A percentile compares a stretch with the other conserved stretches of the same genome.
Evolutionary conservation across 1,140 invertebrate genomes (phyloP).

Genomic region (Caenorhabditis inopinata): DNA sequence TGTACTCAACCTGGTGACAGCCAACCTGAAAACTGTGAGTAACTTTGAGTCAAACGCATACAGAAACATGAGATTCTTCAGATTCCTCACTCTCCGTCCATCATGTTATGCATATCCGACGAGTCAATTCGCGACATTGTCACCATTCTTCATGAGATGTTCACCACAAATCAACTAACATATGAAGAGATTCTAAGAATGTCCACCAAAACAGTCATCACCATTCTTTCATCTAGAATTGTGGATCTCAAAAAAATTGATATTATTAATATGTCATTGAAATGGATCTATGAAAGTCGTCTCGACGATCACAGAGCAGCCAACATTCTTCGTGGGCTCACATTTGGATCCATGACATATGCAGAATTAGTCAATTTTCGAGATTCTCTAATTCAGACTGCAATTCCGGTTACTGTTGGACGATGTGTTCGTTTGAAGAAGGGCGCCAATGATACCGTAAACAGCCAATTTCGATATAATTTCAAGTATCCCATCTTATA

Average conservation of each 20-base stretch:
- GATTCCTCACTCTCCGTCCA: slow-evolving; percentile 13
- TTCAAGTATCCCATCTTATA: too few species aligned
- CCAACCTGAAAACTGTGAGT: slow-evolving; percentile 6
- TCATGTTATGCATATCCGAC: not conserved
- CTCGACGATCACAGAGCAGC: not conserved
- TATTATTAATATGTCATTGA: not conserved
- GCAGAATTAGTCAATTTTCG: not conserved
- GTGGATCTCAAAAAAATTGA: not conserved
- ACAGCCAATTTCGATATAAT: not conserved
- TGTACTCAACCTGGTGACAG: not conserved
- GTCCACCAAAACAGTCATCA: not conserved
- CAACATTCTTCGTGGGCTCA: not conserved
- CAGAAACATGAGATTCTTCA: too few species aligned
- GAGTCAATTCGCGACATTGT: not conserved
- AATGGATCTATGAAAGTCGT: slow-evolving; percentile 15
- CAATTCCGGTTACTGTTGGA: not conserved
- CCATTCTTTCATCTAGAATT: not conserved
- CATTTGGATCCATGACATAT: not conserved
- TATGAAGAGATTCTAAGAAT: not conserved
- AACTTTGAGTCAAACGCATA: too few species aligned
- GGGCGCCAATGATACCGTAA: not conserved
- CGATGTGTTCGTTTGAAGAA: not conserved
- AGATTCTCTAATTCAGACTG: not conserved
- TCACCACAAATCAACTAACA: not conserved
- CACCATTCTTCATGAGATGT: not conserved